Evolutionary conservation across 2,797 vertebrate species (phyloP), one percentile per base, ranked within the genome.

Genomic region (Xyrichtys novacula): DNA sequence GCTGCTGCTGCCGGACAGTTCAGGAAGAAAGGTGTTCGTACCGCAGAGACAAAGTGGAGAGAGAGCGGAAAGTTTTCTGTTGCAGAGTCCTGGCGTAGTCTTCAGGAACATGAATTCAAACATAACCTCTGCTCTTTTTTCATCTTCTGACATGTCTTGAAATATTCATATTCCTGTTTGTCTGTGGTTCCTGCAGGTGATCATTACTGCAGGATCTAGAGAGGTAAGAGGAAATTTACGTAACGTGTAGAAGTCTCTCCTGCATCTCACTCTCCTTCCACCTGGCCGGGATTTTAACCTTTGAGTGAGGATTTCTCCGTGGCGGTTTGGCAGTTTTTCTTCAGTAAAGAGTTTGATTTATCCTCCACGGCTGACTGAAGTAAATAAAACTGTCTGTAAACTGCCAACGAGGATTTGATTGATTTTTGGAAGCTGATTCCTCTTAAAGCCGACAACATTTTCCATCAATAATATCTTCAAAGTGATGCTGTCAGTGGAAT

Each of bases 321-420:
- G 43, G 22, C 39, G 63, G 1, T 47, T 74, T 34, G 23, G 28
- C 17, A 49, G 15, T 14, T 60, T 71, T 71, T 44, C 42, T 55
- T 47, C 22, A 58, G 25, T 64, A 12, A 67, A 58, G 19, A 43
- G 5, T 40, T 60, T 53, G 25, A 60, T 50, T 55, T 65, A 44
- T 40, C 40, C 4, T 52, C 56, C 31, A 1, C 7, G 1, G 15
- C 44, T 17, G 54, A 57, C 58, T 46, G 59, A 25, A 61, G 66
- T 70, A 67, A 77, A 84, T 79, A 70, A 72, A 77, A 66, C n/a
- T 74, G 36, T 39, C 34, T 40, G 50, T 65, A 53, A 66, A 34
- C 55, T 59, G 49, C 54, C 47, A 20, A 23, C 39, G 0, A 60
- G 65, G 47, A 25, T 47, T 39, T 52, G 65, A 78, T 70, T 44